phyloP scores from a whole-genome alignment of 2,888 invertebrate genomes.

The Mythimna impura region DNA sequence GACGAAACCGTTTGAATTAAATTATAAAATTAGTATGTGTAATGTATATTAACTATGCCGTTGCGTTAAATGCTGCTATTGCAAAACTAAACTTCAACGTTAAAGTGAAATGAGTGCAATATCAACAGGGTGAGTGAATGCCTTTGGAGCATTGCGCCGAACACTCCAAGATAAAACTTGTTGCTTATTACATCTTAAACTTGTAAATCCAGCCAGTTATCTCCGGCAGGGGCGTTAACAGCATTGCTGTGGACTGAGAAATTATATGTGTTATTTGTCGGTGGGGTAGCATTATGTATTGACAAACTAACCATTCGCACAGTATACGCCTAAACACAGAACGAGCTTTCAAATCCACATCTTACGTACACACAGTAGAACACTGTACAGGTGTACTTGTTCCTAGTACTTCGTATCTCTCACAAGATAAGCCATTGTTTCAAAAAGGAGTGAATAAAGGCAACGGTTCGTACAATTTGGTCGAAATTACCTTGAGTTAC shows the following conservation, averaged over 20 bases:
- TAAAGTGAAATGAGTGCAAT: constrained; percentile 53
- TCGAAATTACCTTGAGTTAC: constrained; percentile 55
- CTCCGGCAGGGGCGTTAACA: constrained; percentile 72
- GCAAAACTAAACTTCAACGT: constrained; percentile 41
- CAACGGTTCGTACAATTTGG: constrained; percentile 33
- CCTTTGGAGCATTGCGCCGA: constrained; percentile 49
- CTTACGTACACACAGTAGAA: constrained; percentile 5
- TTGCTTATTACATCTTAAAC: constrained; percentile 70
- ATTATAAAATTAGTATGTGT: constrained; percentile 57
- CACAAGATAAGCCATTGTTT: constrained; percentile 45
- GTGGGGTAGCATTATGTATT: constrained; percentile 45
- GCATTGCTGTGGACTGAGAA: constrained; percentile 38
- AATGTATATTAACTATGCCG: constrained; percentile 40
- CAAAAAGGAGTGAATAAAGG: constrained; percentile 35
- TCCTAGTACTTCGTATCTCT: constrained; percentile 21
- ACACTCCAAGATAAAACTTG: constrained; percentile 53
- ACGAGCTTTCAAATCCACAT: constrained; percentile 43
- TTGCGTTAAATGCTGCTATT: constrained; percentile 52
- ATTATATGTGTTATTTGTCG: constrained; percentile 58
- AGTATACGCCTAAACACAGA: constrained; percentile 33
- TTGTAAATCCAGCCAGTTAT: constrained; percentile 69
- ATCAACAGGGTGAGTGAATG: constrained; percentile 55
- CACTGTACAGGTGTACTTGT: constrained; percentile 13
- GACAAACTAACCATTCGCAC: constrained; percentile 42
- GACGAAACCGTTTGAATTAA: constrained; percentile 53